Percentiles rank a stretch among this genome's conserved stretches.
Evolutionary conservation across 2,797 vertebrate genomes (phyloP).

Genomic region (Sciaenops ocellatus): DNA sequence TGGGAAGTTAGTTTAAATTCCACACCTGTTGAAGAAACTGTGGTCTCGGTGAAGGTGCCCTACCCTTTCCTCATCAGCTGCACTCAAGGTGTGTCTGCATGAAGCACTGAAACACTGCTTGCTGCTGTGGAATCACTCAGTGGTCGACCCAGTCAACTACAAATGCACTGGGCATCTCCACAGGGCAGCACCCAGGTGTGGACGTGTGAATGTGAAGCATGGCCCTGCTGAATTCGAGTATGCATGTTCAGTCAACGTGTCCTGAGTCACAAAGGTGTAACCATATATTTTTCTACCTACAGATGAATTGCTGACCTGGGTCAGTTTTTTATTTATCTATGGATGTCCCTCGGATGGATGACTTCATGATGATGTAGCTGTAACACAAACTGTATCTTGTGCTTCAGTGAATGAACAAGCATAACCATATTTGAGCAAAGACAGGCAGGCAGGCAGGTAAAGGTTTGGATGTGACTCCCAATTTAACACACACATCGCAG

Average conservation of each 20-base stretch:
- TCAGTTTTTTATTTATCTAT: not conserved
- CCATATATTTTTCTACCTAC: not conserved
- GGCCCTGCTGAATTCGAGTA: not conserved
- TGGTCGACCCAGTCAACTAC: slow-evolving; percentile 1
- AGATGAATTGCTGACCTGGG: not conserved
- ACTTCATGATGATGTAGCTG: not conserved
- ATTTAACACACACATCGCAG: not conserved
- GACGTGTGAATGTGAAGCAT: slow-evolving; percentile 18
- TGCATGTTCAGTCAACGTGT: not conserved
- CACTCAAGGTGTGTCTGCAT: slow-evolving; percentile 14
- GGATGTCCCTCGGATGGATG: not conserved
- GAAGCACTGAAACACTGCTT: slow-evolving; percentile 10
- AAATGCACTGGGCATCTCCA: slow-evolving; percentile 20
- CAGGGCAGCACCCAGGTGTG: slow-evolving; percentile 29
- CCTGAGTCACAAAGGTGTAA: not conserved
- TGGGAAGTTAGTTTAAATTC: not conserved
- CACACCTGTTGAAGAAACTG: slow-evolving; percentile 34
- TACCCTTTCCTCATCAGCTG: not conserved
- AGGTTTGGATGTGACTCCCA: not conserved
- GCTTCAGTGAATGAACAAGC: slow-evolving; percentile 5
- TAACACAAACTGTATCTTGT: not conserved
- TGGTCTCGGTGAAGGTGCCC: not conserved
- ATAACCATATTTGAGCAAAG: not conserved
- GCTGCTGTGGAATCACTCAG: slow-evolving; percentile 29
- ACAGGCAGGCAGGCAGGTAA: not conserved